These are phyloP conservation scores for Apostichopus californicus DNA, from an alignment of 35 echinoderm and acorn worm genomes.

Conservation along the genomic window DNA sequence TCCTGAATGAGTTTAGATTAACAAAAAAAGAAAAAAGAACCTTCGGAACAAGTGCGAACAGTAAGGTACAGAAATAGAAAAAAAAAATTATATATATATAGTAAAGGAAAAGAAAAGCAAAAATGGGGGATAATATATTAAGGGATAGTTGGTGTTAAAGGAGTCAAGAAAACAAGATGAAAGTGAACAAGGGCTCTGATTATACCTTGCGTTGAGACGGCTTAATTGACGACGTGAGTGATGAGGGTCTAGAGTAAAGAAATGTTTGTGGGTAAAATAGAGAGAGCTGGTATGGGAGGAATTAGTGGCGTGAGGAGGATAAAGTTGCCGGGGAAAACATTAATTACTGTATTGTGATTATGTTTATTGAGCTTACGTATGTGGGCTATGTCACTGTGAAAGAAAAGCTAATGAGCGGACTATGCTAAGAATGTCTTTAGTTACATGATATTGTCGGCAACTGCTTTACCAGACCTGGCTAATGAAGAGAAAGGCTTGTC, in stretches of 20 bases:
- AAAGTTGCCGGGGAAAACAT: conserved; percentile 56
- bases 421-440: conserved; percentile 57
- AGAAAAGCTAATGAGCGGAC: conserved; percentile 43
- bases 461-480: conserved; percentile 3
- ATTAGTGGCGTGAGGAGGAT: conserved; percentile 49
- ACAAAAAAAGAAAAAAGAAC: not conserved
- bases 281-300: conserved; percentile 45
- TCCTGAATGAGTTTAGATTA: conserved; percentile 49
- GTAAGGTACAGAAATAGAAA: conserved; percentile 26
- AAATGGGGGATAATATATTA: conserved; percentile 37
- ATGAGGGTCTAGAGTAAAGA: conserved; percentile 39
- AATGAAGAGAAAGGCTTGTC: conserved; percentile 36
- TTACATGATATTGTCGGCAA: conserved; percentile 40
- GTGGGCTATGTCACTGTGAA: conserved; percentile 56
- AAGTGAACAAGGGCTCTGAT: not conserved
- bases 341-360: conserved; percentile 60
- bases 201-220: conserved; percentile 29
- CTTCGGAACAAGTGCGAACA: conserved; percentile 49
- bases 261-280: conserved; percentile 37
- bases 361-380: conserved; percentile 53
- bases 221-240: conserved; percentile 46
- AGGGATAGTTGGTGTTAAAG: conserved; percentile 36
- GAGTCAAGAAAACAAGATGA: conserved; percentile 36
- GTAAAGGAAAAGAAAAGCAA: not conserved
- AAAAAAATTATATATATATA: not conserved